These are phyloP conservation scores for Achroia grisella DNA, from an alignment of 1,140 invertebrate genomes.

Conservation along the genomic window DNA sequence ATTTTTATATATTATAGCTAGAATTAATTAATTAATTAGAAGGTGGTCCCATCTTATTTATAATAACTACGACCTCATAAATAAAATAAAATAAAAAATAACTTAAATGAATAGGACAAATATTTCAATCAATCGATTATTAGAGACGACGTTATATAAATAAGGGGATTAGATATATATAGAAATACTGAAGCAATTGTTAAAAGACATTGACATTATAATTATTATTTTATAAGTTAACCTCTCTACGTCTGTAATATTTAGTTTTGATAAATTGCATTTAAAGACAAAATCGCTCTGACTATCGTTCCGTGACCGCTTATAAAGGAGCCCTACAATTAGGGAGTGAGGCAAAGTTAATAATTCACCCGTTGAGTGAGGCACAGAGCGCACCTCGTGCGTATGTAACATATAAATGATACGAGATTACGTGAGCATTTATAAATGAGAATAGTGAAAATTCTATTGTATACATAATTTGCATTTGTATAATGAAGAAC, in stretches of 20 bases:
- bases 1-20: background rate
- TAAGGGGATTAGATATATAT: too few relatives aligned
- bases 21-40: too few relatives aligned
- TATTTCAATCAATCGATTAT: too few relatives aligned
- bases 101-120: too few relatives aligned
- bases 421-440: slow-evolving; percentile 48
- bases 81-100: too few relatives aligned
- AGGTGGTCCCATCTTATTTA: too few relatives aligned
- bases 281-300: background rate
- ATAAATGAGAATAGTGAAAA: slow-evolving; percentile 31
- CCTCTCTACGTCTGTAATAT: background rate
- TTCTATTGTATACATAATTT: slow-evolving; percentile 39
- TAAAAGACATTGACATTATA: too few relatives aligned
- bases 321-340: background rate
- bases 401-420: slow-evolving; percentile 41
- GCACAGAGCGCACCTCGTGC: slow-evolving; percentile 33
- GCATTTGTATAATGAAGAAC: slow-evolving; percentile 50
- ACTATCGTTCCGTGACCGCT: too few relatives aligned
- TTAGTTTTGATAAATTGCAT: background rate
- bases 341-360: slow-evolving; percentile 21
- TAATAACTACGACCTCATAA: too few relatives aligned
- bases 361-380: slow-evolving; percentile 67
- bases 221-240: too few relatives aligned
- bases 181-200: too few relatives aligned
- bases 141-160: too few relatives aligned